Percentiles rank a stretch among this genome's conserved stretches.
These are phyloP conservation scores for Pipistrellus nathusii DNA, from an alignment of 2,797 vertebrate species.

Conservation along the genomic window DNA sequence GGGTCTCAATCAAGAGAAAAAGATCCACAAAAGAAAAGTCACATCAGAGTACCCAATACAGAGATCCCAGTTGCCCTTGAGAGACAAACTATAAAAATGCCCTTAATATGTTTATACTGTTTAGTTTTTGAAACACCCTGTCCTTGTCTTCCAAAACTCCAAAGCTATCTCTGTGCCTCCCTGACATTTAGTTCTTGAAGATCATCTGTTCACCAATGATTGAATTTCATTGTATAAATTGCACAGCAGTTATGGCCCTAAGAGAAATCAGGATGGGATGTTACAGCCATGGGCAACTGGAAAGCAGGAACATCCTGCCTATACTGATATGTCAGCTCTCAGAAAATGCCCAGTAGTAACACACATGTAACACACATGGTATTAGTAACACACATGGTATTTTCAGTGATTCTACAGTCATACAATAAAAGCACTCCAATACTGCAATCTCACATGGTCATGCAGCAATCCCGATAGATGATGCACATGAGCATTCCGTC, in stretches of 20 bases:
- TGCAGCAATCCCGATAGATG: conserved; percentile 94
- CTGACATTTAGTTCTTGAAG: conserved; percentile 92
- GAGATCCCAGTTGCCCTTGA: conserved; percentile 77
- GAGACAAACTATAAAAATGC: conserved; percentile 68
- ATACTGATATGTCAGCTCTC: conserved; percentile 93
- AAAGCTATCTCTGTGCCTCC: not conserved
- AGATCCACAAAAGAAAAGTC: conserved; percentile 77
- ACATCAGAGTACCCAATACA: conserved; percentile 77
- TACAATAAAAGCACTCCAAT: conserved; percentile 89
- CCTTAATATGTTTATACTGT: conserved; percentile 72
- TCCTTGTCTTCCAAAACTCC: not conserved
- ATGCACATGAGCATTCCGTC: conserved; percentile 94
- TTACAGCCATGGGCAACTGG: conserved; percentile 91
- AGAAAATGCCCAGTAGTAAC: conserved; percentile 92
- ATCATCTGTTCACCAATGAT: conserved; percentile 95
- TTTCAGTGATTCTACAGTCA: conserved; percentile 90
- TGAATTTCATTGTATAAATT: conserved; percentile 93
- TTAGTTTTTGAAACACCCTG: conserved; percentile 65
- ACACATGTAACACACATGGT: conserved; percentile 90
- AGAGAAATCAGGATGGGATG: conserved; percentile 93
- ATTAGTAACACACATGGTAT: conserved; percentile 90
- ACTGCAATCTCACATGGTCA: conserved; percentile 92
- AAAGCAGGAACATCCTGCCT: conserved; percentile 91
- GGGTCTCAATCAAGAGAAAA: conserved; percentile 71
- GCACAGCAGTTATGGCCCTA: conserved; percentile 93